Percentiles rank a stretch among this genome's conserved stretches.
Conservation (phyloP, 2,797 vertebrate species). For the Enteromius paludinosus region DNA sequence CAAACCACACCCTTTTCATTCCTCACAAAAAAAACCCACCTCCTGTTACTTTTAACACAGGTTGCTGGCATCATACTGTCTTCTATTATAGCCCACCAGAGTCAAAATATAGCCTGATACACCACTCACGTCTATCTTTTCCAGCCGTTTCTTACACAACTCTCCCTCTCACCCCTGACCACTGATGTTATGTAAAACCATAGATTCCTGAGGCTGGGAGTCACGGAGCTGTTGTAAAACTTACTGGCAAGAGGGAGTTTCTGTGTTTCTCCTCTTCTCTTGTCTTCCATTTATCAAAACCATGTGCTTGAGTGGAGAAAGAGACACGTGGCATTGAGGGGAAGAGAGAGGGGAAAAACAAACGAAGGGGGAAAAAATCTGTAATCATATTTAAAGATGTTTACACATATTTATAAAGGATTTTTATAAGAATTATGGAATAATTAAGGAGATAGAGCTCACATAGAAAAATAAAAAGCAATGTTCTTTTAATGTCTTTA, state of each 20-base stretch:
- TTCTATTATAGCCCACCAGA: constrained; percentile 67
- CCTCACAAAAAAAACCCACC: not conserved
- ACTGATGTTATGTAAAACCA: constrained; percentile 80
- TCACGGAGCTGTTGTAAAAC: constrained; percentile 84
- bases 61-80: constrained; percentile 59
- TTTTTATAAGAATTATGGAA: not conserved
- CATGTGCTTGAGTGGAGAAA: constrained; percentile 73
- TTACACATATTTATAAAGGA: not conserved
- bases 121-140: constrained; percentile 56
- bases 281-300: constrained; percentile 76
- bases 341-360: constrained; percentile 5
- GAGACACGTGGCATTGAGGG: constrained; percentile 45
- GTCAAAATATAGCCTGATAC: constrained; percentile 75
- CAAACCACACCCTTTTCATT: constrained; percentile 35
- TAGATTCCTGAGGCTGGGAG: constrained; percentile 82
- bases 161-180: constrained; percentile 65
- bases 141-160: constrained; percentile 53
- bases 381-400: not conserved
- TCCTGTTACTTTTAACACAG: constrained; percentile 35
- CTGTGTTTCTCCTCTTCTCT: constrained; percentile 74
- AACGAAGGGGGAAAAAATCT: not conserved
- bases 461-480: not conserved
- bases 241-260: constrained; percentile 80
- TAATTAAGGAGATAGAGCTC: not conserved
- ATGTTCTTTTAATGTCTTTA: not conserved